phyloP scores from a whole-genome alignment of 1,140 invertebrate genomes.

The Metaphire vulgaris region DNA sequence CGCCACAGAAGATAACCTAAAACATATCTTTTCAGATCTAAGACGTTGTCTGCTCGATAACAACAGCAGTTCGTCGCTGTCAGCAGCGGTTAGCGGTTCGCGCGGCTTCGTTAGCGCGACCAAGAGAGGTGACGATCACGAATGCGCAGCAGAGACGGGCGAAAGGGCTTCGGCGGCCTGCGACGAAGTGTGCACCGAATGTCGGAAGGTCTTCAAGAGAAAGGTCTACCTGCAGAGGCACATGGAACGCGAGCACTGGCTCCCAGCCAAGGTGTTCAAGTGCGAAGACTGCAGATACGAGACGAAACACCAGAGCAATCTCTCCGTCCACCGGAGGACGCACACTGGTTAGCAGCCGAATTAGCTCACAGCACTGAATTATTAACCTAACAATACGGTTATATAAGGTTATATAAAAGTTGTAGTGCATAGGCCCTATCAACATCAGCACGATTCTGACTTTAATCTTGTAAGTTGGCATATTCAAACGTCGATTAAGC shows the following conservation, averaged over 20 bases:
- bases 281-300: slow-evolving; percentile 50
- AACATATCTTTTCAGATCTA: background rate
- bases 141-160: background rate
- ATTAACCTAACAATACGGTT: too few relatives aligned
- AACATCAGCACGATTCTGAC: too few relatives aligned
- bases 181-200: slow-evolving; percentile 26
- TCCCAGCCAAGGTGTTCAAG: slow-evolving; percentile 48
- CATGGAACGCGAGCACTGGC: slow-evolving; percentile 38
- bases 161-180: background rate
- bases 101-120: background rate
- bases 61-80: background rate
- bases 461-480: too few relatives aligned
- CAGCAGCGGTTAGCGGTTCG: background rate
- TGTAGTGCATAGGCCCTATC: too few relatives aligned
- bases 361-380: background rate
- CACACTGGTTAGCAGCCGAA: slow-evolving; percentile 43
- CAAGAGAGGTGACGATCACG: background rate
- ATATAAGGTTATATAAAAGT: too few relatives aligned
- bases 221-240: slow-evolving; percentile 49
- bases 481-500: too few relatives aligned
- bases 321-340: slow-evolving; percentile 48
- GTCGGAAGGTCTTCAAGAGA: slow-evolving; percentile 30
- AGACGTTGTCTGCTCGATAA: background rate
- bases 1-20: too few relatives aligned
- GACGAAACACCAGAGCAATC: slow-evolving; percentile 50